Conservation (phyloP, 2,888 invertebrate species). For the Lissonota sp. region DNA sequence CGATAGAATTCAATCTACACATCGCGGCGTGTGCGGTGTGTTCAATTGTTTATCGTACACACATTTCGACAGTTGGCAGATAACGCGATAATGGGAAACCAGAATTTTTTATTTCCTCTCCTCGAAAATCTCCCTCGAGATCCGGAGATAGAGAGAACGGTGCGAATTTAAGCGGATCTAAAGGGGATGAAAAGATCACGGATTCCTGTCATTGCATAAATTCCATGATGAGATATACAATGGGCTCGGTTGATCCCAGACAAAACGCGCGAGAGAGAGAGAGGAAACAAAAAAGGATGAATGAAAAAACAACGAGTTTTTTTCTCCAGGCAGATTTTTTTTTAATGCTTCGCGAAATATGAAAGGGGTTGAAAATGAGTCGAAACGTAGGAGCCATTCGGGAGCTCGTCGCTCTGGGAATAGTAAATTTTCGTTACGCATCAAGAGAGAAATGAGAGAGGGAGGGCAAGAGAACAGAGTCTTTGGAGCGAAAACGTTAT, state of each 20-base stretch:
- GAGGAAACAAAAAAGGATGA: constrained; percentile 26
- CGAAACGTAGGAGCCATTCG: constrained; percentile 59
- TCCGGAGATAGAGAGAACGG: neutral
- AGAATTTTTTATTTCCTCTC: constrained; percentile 24
- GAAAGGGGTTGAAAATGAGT: constrained; percentile 50
- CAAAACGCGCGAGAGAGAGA: constrained; percentile 40
- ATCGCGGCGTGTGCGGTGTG: constrained; percentile 6
- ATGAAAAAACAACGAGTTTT: constrained; percentile 10
- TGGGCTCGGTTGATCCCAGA: constrained; percentile 35
- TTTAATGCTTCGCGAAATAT: constrained; percentile 17
- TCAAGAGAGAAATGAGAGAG: constrained; percentile 23
- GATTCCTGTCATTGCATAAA: constrained; percentile 47
- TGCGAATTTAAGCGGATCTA: constrained; percentile 44
- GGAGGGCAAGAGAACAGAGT: constrained; percentile 8
- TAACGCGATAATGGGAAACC: constrained; percentile 39
- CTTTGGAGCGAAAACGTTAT: constrained; percentile 70
- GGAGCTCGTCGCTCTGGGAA: constrained; percentile 70
- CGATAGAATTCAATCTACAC: constrained; percentile 48
- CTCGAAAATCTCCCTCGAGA: constrained; percentile 26
- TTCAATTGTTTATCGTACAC: constrained; percentile 50
- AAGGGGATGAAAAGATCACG: constrained; percentile 51
- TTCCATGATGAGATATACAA: constrained; percentile 30
- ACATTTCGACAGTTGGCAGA: constrained; percentile 33
- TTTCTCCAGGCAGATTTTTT: constrained; percentile 44
- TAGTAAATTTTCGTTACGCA: constrained; percentile 76